Base-by-base conservation (phyloP, 2,888 invertebrate genomes). In the Eulithis testata region DNA sequence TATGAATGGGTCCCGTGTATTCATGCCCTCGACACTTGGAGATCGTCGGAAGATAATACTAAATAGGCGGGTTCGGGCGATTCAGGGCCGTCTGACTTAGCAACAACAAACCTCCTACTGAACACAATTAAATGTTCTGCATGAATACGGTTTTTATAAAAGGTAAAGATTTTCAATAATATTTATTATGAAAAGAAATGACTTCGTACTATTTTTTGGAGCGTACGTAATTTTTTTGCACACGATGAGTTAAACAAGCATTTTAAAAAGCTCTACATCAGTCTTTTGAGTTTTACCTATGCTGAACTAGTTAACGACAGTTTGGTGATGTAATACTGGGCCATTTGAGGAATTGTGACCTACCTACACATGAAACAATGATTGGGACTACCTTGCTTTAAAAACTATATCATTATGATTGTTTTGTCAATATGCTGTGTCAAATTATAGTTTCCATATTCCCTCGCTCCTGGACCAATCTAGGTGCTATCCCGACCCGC, bases 31-130 rank as follows among this genome's bases (percentile, higher is more conserved):
- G 80, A 81, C 81, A 83, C 86, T 88, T 85, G 80, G 85, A 91
- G 91, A 91, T 91, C 81, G 86, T 77, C 84, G 82, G 82, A 84
- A 85, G 91, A 92, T 92, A 91, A 90, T 88, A 82, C 77, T 73
- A 80, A 77, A 77, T 80, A 78, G 90, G 88, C 86, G 89, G 88
- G 81, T 75, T 73, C 77, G 87, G 89, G 89, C 86, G 89, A 87
- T 76, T 77, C 85, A 78, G 81, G 83, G 79, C 76, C 81, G 82
- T 81, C 81, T 81, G 81, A 80, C 82, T 84, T 84, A 80, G 81
- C 75, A 78, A 82, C 83, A 90, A 89, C 87, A 90, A 87, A 87
- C 90, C 91, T 84, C 91, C 91, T 85, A 83, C 86, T 64, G 31
- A 68, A 61, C 68, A 11, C 63, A 65, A 70, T 68, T 69, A 54